Evolutionary conservation across 2,113 vertebrate genomes (phyloP), one percentile per base, ranked within the genome.

Genomic region (Cyanistes caeruleus): DNA sequence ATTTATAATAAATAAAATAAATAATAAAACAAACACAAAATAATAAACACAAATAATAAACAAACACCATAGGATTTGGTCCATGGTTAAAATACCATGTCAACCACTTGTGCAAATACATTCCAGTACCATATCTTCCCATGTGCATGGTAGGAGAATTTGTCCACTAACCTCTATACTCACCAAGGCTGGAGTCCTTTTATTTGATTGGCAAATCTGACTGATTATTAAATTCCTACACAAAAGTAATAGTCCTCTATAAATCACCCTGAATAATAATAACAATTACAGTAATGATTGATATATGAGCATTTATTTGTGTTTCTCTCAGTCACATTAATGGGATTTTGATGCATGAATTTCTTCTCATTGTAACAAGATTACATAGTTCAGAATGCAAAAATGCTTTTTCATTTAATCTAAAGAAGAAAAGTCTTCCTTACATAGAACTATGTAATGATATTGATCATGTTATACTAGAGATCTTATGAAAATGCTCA

Each of bases 221-320:
- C n/a, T 84, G 91, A 88, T 95, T 91, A 67, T 65, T 81, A 76
- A 65, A 41, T 81, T 82, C 58, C 60, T 75, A 84, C n/a, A 82
- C 80, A 94, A 93, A 93, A 89, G 37, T 6, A 93, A 53, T 72
- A 84, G n/a, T 27, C 12, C 11, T 84, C 77, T 69, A 73, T 96
- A 95, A 95, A 94, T 91, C 88, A 94, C 5, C 23, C 22, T 92
- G 62, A 87, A 89, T 94, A 93, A 94, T 92, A 90, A 65, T 73
- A 89, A 89, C 62, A 64, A 94, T 92, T 96, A 89, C 24, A 76
- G 46, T 64, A 94, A 92, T 93, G 93, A 96, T 84, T 92, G 69
- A 96, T 92, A 92, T 19, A 55, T 43, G 37, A 84, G 15, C 60
- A 81, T 81, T 93, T 94, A 75, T 93, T 95, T 92, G 60, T 86